Percentiles rank a stretch among this genome's conserved stretches.
Evolutionary conservation across 2,113 vertebrate genomes (phyloP).

Genomic region (Dolichotis patagonum): DNA sequence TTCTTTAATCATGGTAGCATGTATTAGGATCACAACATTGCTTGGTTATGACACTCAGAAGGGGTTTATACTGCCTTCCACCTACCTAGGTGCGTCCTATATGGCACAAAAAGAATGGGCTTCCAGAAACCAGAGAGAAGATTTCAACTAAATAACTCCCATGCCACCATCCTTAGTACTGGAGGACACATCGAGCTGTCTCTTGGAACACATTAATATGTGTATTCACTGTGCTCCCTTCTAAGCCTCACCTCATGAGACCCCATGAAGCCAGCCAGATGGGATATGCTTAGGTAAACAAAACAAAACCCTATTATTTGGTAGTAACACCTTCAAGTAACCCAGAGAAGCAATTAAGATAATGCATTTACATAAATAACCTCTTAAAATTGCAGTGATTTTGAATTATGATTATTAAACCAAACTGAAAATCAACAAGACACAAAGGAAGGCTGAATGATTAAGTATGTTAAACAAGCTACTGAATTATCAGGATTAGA

Average conservation of each 20-base stretch:
- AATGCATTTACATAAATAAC: conserved; percentile 60
- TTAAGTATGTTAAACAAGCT: conserved; percentile 55
- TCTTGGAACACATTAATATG: not conserved
- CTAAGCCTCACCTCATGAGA: not conserved
- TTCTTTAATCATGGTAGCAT: not conserved
- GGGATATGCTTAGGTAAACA: not conserved
- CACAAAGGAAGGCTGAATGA: conserved; percentile 47
- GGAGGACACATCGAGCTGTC: not conserved
- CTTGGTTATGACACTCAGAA: not conserved
- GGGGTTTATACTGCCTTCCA: not conserved
- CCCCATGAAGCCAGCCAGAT: conserved; percentile 45
- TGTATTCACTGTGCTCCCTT: not conserved
- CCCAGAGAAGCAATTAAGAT: conserved; percentile 54
- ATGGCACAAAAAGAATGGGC: not conserved
- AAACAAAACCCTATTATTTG: conserved; percentile 34
- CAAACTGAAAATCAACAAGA: conserved; percentile 41
- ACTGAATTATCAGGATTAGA: conserved; percentile 59
- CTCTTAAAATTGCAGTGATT: conserved; percentile 43
- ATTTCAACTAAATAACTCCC: not conserved
- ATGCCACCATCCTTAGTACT: not conserved
- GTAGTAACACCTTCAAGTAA: conserved; percentile 49
- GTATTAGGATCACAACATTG: not conserved
- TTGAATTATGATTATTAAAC: conserved; percentile 60
- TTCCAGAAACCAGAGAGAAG: not conserved
- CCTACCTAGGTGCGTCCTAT: not conserved